Evolutionary conservation across 2,888 invertebrate genomes (phyloP).

Genomic region (Apotomis capreana): DNA sequence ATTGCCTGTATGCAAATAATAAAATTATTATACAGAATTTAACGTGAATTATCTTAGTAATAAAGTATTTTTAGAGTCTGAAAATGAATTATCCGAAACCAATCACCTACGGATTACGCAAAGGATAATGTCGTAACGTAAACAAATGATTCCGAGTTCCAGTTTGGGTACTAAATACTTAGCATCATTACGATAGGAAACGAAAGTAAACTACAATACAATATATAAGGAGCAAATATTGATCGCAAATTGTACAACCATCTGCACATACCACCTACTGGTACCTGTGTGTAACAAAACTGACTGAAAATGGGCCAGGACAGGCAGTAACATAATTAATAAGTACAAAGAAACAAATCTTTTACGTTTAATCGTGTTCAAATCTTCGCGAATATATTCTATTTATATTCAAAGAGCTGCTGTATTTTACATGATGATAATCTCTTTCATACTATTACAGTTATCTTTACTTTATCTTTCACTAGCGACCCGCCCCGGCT

Average conservation of each 20-base stretch:
- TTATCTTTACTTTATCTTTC: constrained; percentile 19
- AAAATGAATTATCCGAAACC: neutral
- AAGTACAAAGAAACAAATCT: too few species aligned
- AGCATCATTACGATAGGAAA: neutral
- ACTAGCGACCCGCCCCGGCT: too few species aligned
- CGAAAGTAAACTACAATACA: neutral
- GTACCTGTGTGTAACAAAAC: too few species aligned
- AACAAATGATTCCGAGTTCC: neutral
- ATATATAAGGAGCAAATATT: neutral
- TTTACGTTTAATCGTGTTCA: too few species aligned
- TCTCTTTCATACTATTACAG: neutral
- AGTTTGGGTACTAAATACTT: neutral
- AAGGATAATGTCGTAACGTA: neutral
- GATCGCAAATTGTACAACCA: neutral
- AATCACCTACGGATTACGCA: neutral
- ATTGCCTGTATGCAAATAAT: too few species aligned
- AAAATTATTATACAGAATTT: neutral
- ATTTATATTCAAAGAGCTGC: too few species aligned
- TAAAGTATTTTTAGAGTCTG: constrained; percentile 5
- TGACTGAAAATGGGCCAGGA: too few species aligned
- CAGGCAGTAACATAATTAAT: too few species aligned
- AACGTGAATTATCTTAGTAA: constrained; percentile 11
- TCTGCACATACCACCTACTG: too few species aligned
- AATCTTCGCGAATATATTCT: too few species aligned
- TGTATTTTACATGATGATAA: neutral